A percentile compares a stretch with the other conserved stretches of the same genome.
Evolutionary conservation across 2,888 invertebrate species (phyloP).

Genomic region (Chloromyia formosa): DNA sequence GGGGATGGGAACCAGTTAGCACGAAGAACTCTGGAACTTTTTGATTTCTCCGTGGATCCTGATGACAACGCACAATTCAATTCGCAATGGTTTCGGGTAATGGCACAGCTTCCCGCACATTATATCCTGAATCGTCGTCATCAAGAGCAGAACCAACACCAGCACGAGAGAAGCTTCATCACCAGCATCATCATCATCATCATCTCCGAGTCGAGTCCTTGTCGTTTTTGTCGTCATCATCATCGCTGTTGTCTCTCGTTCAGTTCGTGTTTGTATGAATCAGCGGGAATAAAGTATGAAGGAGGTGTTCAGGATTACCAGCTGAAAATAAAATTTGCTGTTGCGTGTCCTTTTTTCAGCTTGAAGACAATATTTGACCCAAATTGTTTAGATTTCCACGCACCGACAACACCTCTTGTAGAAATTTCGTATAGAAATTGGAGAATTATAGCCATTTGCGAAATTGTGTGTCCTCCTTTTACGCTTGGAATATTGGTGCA

Average conservation of each 20-base stretch:
- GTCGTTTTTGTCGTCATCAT: too few relatives aligned
- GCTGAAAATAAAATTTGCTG: too few relatives aligned
- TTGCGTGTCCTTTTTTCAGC: too few relatives aligned
- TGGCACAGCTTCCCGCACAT: slow-evolving; percentile 27
- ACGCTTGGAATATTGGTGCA: not conserved
- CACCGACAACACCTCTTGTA: not conserved
- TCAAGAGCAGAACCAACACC: not conserved
- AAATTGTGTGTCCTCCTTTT: not conserved
- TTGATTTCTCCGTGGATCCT: not conserved
- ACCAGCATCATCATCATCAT: not conserved
- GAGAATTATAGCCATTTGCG: not conserved
- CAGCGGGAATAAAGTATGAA: too few relatives aligned
- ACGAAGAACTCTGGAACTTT: not conserved
- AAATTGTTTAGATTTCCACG: too few relatives aligned
- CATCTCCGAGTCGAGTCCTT: not conserved
- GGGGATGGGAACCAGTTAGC: too few relatives aligned
- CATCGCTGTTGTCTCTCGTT: too few relatives aligned
- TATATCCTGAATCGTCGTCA: slow-evolving; percentile 25
- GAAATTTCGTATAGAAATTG: not conserved
- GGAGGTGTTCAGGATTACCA: too few relatives aligned
- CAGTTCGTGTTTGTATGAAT: too few relatives aligned
- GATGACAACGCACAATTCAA: slow-evolving; percentile 2
- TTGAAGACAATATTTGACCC: too few relatives aligned
- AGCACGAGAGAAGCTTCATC: not conserved
- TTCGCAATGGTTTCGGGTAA: not conserved